phyloP scores from a whole-genome alignment of 2,888 invertebrate genomes.

The Rhogogaster chlorosoma region DNA sequence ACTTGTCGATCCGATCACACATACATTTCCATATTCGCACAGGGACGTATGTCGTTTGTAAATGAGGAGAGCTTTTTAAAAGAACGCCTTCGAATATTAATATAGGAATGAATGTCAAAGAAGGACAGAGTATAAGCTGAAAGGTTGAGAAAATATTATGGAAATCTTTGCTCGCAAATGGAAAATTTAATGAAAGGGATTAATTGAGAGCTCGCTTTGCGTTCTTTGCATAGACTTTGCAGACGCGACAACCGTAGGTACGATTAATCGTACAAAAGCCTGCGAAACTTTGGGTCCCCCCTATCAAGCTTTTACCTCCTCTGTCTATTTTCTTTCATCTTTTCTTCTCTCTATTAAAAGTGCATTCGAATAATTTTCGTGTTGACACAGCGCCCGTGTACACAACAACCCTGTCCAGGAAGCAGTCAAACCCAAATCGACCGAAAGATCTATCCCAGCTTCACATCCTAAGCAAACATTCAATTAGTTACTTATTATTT shows the following conservation, averaged over 20 bases:
- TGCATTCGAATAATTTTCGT: constrained; percentile 42
- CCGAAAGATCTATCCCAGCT: constrained; percentile 67
- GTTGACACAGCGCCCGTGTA: constrained; percentile 41
- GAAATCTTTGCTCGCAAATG: constrained; percentile 41
- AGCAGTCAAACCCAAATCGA: constrained; percentile 63
- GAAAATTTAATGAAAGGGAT: constrained; percentile 46
- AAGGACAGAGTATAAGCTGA: constrained; percentile 6
- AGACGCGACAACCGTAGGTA: constrained; percentile 41
- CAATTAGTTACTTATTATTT: constrained; percentile 70
- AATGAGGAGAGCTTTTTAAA: not conserved
- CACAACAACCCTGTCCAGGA: constrained; percentile 50
- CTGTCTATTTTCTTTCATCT: constrained; percentile 23
- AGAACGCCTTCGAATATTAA: not conserved
- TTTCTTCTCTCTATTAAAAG: constrained; percentile 41
- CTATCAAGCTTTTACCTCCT: constrained; percentile 11
- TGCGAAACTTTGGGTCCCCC: constrained; percentile 24
- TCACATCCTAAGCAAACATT: constrained; percentile 68
- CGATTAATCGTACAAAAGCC: constrained; percentile 31
- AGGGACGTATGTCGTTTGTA: not conserved
- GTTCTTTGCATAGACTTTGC: constrained; percentile 39
- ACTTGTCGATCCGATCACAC: not conserved
- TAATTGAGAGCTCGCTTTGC: constrained; percentile 46
- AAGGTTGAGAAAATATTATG: constrained; percentile 23
- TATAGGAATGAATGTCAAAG: constrained; percentile 34
- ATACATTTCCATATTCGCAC: not conserved